Base-by-base conservation (phyloP, 2,113 vertebrate species). In the Uria lomvia region DNA sequence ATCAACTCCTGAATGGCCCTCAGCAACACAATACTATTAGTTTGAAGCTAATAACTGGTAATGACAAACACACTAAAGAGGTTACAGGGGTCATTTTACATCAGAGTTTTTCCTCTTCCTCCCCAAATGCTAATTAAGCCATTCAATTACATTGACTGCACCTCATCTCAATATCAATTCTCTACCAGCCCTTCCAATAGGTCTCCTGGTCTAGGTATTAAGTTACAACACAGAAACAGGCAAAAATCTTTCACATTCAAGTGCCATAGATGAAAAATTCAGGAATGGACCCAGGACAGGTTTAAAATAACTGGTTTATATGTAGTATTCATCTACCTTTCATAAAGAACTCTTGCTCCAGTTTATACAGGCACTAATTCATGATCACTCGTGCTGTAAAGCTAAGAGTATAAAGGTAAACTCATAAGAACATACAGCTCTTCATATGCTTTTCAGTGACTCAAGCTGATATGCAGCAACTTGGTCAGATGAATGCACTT, bases 51-150 rank as follows among this genome's bases (percentile, higher is more conserved):
- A 90, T 75, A 36, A 29, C 29, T 45, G 34, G 13, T 66, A 80
- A 94, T 53, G 72, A 94, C 42, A 63, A 85, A 66, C 19, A 93
- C 16, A 65, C 62, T 90, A 14, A 78, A 80, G 63, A 94, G 49
- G 53, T 73, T 86, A 65, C n/a, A 75, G 40, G 85, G 40, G 27
- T 79, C 38, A 83, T 53, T 78, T 86, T 59, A 56, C 23, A 73
- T 58, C 12, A 92, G 40, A 66, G 52, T 74, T 96, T 80, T 80
- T 87, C 49, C 49, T 87, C 62, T 87, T 83, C 79, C 59, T 67
- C 56, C 43, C 26, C 18, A 87, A 78, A 77, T 55, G 67, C 70
- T 77, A 80, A 94, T 63, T 67, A 74, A 87, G 22, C 6, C 45
- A 74, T 72, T 84, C 73, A 83, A 56, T 75, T 87, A 84, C 24